Evolutionary conservation across 2,113 vertebrate genomes (phyloP), one percentile per base, ranked within the genome.

Genomic region (Corythornis vintsioides): DNA sequence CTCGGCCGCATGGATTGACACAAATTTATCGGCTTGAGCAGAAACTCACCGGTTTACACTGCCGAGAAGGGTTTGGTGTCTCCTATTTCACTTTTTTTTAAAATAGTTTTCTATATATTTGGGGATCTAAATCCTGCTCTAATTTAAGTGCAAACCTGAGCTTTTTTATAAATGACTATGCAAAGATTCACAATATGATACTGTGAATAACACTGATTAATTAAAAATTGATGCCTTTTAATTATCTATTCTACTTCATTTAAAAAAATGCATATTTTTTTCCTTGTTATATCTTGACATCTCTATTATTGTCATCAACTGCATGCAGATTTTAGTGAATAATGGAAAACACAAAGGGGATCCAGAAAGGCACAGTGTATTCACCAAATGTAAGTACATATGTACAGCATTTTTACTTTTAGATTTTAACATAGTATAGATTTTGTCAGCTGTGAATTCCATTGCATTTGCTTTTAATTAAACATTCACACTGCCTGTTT

Each of bases 371-470:
- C 0, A 0, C 1, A 15, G 3, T 7, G 0, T 26, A 19, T 63
- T 5, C 80, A 98, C 98, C 81, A 86, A 38, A 73, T 98, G 98
- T 98, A 97, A 97, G 98, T 98, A 88, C 71, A 89, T 40, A 42
- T 20, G 13, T 67, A 26, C 5, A 48, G 2, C 16, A 35, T 66
- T 75, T 96, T 80, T 15, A 70, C 67, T 75, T 85, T n/a, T 31
- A 52, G 19, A 82, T 13, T 88, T 83, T 10, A 47, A 13, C 8
- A 10, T 18, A 57, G 22, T 67, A 61, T 19, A 59, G 8, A 64
- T 43, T 71, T 15, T 25, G 5, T 80, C 29, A 76, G 55, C 20
- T 77, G 11, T 48, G 9, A 92, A 71, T n/a, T 85, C 3, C 0
- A 0, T 53, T 86, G n/a, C 5, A 63, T 9, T 81, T 71, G 9